A percentile compares a stretch with the other conserved stretches of the same genome.
Conservation (phyloP, 1,140 invertebrate genomes). For the Leguminivora glycinivorella region DNA sequence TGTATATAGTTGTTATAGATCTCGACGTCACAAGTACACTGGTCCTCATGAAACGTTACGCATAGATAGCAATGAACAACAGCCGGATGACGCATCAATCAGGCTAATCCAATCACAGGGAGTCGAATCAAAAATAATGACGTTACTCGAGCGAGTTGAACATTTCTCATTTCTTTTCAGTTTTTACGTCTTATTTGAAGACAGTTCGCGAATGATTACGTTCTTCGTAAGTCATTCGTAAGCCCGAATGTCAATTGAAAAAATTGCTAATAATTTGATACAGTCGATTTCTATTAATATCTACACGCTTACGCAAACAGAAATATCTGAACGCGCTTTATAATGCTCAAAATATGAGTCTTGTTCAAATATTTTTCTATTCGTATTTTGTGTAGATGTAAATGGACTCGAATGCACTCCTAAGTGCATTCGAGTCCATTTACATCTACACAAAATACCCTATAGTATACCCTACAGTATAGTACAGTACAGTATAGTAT, state of each 20-base stretch:
- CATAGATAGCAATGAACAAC: background rate
- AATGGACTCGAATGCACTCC: no score
- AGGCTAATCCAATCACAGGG: constrained; percentile 1
- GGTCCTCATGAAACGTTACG: background rate
- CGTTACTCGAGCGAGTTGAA: background rate
- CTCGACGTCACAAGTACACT: background rate
- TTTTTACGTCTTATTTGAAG: constrained; percentile 10
- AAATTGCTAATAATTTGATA: no score
- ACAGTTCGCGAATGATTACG: background rate
- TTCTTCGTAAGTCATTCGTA: background rate
- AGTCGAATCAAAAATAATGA: constrained; percentile 10
- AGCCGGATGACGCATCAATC: constrained; percentile 1
- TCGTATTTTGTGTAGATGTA: no score
- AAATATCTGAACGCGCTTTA: no score
- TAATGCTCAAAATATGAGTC: no score
- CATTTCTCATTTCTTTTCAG: constrained; percentile 4
- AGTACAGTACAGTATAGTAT: no score
- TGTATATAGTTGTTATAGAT: background rate
- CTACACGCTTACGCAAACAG: no score
- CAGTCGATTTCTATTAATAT: no score
- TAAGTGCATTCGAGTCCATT: no score
- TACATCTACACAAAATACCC: no score
- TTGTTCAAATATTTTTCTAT: no score
- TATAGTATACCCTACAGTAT: no score
- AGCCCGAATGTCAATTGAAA: background rate